phyloP scores from a whole-genome alignment of 1,140 invertebrate species.

The Drosophila dunni region DNA sequence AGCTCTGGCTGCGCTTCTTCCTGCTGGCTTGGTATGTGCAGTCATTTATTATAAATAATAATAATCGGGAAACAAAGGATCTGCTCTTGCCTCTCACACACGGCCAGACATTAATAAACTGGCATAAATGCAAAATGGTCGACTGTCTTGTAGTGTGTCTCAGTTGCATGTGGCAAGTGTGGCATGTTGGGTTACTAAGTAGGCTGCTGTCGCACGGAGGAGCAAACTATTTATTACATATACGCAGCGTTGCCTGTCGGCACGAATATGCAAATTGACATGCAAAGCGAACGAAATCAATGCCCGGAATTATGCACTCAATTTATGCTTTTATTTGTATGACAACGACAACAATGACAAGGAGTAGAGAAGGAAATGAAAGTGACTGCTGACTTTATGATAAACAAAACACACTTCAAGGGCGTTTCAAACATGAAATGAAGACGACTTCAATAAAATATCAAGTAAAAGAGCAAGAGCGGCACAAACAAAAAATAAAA shows the following conservation, averaged over 20 bases:
- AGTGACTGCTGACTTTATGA: slow-evolving; percentile 43
- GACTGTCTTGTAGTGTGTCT: slow-evolving; percentile 43
- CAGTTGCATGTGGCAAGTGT: slow-evolving; percentile 12
- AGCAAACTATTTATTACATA: slow-evolving; percentile 55
- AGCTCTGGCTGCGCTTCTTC: slow-evolving; percentile 6
- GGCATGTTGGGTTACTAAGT: background rate
- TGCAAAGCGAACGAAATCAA: slow-evolving; percentile 56
- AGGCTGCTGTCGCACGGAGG: slow-evolving; percentile 1
- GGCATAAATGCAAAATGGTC: slow-evolving; percentile 28
- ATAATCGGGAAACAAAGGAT: slow-evolving; percentile 74
- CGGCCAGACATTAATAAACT: slow-evolving; percentile 18
- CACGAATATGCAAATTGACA: slow-evolving; percentile 49
- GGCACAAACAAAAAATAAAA: too few relatives aligned
- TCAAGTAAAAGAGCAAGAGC: slow-evolving; percentile 9
- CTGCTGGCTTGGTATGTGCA: slow-evolving; percentile 54
- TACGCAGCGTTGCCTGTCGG: slow-evolving; percentile 52
- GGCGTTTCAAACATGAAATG: slow-evolving; percentile 33
- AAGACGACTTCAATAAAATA: slow-evolving; percentile 41
- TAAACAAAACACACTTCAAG: slow-evolving; percentile 62
- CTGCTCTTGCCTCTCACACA: background rate
- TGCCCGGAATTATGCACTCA: slow-evolving; percentile 66
- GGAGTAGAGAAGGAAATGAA: background rate
- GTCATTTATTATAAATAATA: slow-evolving; percentile 83
- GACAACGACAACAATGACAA: slow-evolving; percentile 16
- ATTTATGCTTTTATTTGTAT: slow-evolving; percentile 54